These are phyloP conservation scores for Theristicus caerulescens DNA, from an alignment of 2,113 vertebrate species.

Conservation along the genomic window DNA sequence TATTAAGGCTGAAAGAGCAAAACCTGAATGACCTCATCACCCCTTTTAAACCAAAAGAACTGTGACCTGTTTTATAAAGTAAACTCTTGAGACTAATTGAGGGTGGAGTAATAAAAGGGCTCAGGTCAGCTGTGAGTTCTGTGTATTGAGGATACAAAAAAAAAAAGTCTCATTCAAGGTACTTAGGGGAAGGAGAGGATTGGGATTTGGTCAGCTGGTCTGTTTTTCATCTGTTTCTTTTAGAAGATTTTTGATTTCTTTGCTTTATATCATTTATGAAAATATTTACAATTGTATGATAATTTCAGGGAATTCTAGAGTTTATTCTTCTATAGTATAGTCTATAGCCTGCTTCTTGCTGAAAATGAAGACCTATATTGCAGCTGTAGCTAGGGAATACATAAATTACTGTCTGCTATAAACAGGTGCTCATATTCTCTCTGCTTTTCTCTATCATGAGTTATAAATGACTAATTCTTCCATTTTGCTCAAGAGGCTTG, in stretches of 20 bases:
- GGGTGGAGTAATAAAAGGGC: background rate
- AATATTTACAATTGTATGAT: background rate
- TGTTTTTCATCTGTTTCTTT: background rate
- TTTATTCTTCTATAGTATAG: background rate
- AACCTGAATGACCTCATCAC: background rate
- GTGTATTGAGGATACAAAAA: background rate
- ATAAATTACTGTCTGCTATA: background rate
- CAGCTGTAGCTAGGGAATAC: background rate
- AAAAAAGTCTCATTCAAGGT: background rate
- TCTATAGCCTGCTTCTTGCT: background rate
- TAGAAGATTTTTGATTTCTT: background rate
- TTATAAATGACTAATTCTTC: background rate
- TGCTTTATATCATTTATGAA: background rate
- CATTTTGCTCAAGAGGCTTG: background rate
- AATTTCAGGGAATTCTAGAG: background rate
- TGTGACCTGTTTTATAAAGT: background rate
- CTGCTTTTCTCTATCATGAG: background rate
- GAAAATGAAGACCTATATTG: background rate
- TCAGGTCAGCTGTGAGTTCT: background rate
- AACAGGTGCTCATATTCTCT: background rate
- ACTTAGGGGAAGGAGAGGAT: background rate
- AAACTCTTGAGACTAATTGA: background rate
- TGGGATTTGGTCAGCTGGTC: background rate
- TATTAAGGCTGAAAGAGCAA: background rate
- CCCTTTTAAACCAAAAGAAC: background rate